phyloP scores from a whole-genome alignment of 2,113 vertebrate genomes.

The Odobenus rosmarus region DNA sequence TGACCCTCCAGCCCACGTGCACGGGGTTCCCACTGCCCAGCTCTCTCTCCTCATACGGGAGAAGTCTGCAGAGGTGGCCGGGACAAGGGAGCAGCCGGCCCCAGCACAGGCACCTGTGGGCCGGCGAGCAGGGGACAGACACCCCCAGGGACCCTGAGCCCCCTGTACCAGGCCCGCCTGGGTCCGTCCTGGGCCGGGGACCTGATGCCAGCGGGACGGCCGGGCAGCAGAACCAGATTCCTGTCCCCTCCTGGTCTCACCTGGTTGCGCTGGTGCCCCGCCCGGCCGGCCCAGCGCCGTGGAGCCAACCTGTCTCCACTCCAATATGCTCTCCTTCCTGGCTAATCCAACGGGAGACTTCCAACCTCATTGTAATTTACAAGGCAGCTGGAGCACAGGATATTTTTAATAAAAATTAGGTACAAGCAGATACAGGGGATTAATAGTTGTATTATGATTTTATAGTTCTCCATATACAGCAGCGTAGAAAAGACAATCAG shows the following conservation, averaged over 20 bases:
- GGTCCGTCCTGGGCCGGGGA: neutral
- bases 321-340: constrained; percentile 70
- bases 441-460: constrained; percentile 89
- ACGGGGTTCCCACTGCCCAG: accelerated
- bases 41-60: neutral
- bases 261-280: neutral
- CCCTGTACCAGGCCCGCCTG: accelerated
- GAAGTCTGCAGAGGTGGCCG: accelerated
- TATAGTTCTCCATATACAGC: constrained; percentile 84
- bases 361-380: constrained; percentile 75
- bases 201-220: accelerated
- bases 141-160: accelerated
- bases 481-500: constrained; percentile 82
- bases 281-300: constrained; percentile 73
- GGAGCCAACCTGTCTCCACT: constrained; percentile 61
- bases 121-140: neutral
- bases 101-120: neutral
- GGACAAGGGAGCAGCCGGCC: accelerated
- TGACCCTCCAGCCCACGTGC: accelerated
- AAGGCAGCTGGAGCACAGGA: constrained; percentile 82
- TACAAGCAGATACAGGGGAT: constrained; percentile 88
- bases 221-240: accelerated
- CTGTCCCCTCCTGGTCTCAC: neutral
- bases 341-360: constrained; percentile 72
- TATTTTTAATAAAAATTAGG: constrained; percentile 89